Percentiles rank a stretch among this genome's conserved stretches.
phyloP scores from a whole-genome alignment of 64 coral and sea anemone genomes.

The Stichodactyla mertensii region DNA sequence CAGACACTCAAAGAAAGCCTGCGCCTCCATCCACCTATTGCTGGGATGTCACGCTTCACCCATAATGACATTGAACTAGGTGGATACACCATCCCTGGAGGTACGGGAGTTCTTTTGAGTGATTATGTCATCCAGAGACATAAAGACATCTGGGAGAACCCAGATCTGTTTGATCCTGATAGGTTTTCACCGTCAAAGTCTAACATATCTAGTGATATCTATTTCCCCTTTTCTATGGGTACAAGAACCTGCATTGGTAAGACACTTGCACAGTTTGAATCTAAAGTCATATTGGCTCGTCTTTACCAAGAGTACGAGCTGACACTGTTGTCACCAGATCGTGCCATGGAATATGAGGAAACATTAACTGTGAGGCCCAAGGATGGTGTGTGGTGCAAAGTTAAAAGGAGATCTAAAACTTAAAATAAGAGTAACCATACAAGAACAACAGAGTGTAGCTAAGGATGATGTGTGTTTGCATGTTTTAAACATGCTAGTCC shows the following conservation, averaged over 20 bases:
- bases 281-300: conserved; percentile 30
- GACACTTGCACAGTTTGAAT: conserved; percentile 56
- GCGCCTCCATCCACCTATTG: conserved; percentile 51
- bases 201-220: not conserved
- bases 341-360: conserved; percentile 9
- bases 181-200: conserved; percentile 36
- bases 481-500: too few relatives aligned
- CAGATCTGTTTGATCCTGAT: conserved; percentile 62
- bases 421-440: not conserved
- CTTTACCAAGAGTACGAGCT: conserved; percentile 49
- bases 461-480: too few relatives aligned
- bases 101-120: conserved; percentile 9
- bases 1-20: conserved; percentile 68
- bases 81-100: conserved; percentile 44
- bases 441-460: too few relatives aligned
- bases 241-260: conserved; percentile 61
- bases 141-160: conserved; percentile 37
- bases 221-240: conserved; percentile 40
- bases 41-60: not conserved
- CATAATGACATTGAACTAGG: conserved; percentile 43
- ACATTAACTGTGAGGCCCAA: conserved; percentile 37
- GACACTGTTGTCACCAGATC: conserved; percentile 21
- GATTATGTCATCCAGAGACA: conserved; percentile 20
- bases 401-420: conserved; percentile 18
- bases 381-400: conserved; percentile 38